A percentile compares a stretch with the other conserved stretches of the same genome.
Evolutionary conservation across 1,140 invertebrate species (phyloP).

Genomic region (Ephestia elutella): DNA sequence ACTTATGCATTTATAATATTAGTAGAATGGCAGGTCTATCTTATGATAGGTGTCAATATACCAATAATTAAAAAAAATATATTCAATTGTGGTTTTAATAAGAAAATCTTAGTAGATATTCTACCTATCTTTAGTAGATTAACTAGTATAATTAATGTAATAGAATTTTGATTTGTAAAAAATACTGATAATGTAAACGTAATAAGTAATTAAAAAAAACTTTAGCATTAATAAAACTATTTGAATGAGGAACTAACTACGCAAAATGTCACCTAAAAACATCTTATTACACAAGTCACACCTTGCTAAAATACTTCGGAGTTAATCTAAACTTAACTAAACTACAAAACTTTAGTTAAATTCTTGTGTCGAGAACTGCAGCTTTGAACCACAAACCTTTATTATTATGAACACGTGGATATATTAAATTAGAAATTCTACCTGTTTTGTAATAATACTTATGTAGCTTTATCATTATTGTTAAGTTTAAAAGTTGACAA

Average conservation of each 20-base stretch:
- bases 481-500: background rate
- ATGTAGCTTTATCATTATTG: background rate
- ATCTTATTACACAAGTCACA: conserved; percentile 1
- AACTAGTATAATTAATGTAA: too few relatives aligned
- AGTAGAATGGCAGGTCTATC: too few relatives aligned
- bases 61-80: too few relatives aligned
- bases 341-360: conserved; percentile 2
- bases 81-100: too few relatives aligned
- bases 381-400: background rate
- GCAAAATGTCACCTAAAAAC: conserved; percentile 1
- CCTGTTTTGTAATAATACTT: background rate
- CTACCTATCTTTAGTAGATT: too few relatives aligned
- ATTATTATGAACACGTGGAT: background rate
- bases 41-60: too few relatives aligned
- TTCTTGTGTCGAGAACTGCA: conserved; percentile 3
- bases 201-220: too few relatives aligned
- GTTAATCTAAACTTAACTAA: conserved; percentile 1
- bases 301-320: conserved; percentile 1
- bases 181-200: too few relatives aligned
- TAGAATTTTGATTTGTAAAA: too few relatives aligned
- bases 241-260: background rate
- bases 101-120: too few relatives aligned
- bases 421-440: background rate
- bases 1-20: too few relatives aligned
- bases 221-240: background rate